Base-by-base conservation (phyloP, 2,113 vertebrate genomes). In the Pipa parva region DNA sequence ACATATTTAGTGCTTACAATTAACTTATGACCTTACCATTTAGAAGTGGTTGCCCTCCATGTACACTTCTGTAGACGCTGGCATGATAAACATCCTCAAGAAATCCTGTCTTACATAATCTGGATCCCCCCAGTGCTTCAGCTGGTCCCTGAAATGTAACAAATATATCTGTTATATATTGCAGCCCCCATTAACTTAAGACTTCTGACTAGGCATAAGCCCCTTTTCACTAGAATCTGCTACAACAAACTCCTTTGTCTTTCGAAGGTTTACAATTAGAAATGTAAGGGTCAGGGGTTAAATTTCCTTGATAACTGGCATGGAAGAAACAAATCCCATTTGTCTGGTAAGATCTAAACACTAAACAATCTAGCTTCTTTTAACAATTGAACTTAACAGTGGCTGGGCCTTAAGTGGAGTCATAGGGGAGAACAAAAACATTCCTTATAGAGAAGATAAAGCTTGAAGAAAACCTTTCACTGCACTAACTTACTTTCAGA, bases 51-150 rank as follows among this genome's bases (percentile, higher is more conserved):
- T 92, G 92, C 81, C 92, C 96, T 87, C 92, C 84, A 21, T 82
- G 87, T 37, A 90, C 63, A 52, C 82, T 90, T 78, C 87, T 90
- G 12, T 93, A 87, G 77, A 97, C 79, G 85, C 84, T 11, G 89
- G 91, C 92, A 60, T 84, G 88, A 86, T 95, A 95, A 72, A 90
- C 87, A 71, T 94, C 92, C 91, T 97, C 91, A 78, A 92, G 88
- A 89, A 98, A 98, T 83, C 96, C 95, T 77, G 92, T 92, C 81
- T 81, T 92, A 90, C 95, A 98, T 79, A 89, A 85, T 64, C 80
- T 76, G 74, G 84, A 82, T 83, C 91, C 92, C 80, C 86, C 87
- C 78, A 86, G 87, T 81, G 91, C 89, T 82, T 93, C 87, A 76
- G 89, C 85, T 28, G 91, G 89, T 67, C 90, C 90, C 96, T 98